Evolutionary conservation across 2,888 invertebrate genomes (phyloP), one percentile per base, ranked within the genome.

Genomic region (Xylota segnis): DNA sequence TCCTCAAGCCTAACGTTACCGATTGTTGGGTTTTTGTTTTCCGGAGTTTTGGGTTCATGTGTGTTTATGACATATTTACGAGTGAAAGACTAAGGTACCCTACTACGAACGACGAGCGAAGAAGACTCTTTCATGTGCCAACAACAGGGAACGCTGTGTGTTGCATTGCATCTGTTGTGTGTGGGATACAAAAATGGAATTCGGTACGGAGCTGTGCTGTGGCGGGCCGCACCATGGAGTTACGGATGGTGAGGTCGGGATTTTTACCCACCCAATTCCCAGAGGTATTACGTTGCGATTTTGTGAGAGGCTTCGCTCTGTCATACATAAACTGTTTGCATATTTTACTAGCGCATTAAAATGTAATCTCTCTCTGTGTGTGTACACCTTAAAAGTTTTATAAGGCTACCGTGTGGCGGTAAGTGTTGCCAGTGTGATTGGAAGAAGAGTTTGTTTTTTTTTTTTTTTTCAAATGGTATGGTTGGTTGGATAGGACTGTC

Each of bases 51-150:
- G 56, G 72, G 74, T 75, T 84, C 72, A 66, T 47, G 65, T 81
- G 63, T 76, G 75, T 56, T 71, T 65, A 75, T 81, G 81, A 81
- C 81, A 84, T 84, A 84, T 84, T 79, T 84, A 81, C 59, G 71
- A 81, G 45, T 37, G 68, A 70, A 82, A 75, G 70, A 47, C 65
- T 77, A 32, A 70, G 70, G 75, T 65, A 75, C 29, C 37, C 37
- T 3, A 12, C 40, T 37, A 50, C 65, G 52, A 59, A 68, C 61
- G 29, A 65, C 18, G 61, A 56, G 34, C 43, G 78, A 63, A 72
- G 78, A 63, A 72, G 61, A 78, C 37, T 54, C 56, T 77, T 71
- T 71, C 52, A 63, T 68, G 45, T 76, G 66, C 58, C 66, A 40
- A 40, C 58, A 40, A 27, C 66, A 29, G 58, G 2, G 16, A 9